These are phyloP conservation scores for Merluccius polli DNA, from an alignment of 2,797 vertebrate genomes.

Conservation along the genomic window DNA sequence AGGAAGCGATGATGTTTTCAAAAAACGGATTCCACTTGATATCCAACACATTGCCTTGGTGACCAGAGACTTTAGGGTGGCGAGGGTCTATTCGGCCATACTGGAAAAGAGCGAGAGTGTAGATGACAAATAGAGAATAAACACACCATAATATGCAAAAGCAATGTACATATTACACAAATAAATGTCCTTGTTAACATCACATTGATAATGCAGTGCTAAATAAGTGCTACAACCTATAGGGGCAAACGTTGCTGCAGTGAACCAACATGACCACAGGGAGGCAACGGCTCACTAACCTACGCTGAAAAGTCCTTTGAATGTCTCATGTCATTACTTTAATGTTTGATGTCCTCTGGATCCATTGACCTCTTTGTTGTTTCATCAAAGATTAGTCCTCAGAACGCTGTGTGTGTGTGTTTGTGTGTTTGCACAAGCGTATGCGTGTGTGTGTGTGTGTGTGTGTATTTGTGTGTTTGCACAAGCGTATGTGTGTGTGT, in stretches of 20 bases:
- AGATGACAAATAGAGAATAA: not conserved
- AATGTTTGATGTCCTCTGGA: conserved; percentile 67
- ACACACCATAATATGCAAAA: not conserved
- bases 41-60: conserved; percentile 95
- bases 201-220: not conserved
- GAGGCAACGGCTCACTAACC: conserved; percentile 57
- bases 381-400: conserved; percentile 56
- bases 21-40: conserved; percentile 99
- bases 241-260: conserved; percentile 47
- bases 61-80: conserved; percentile 92
- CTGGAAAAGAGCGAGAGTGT: conserved; percentile 60
- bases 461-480: not conserved
- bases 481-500: not conserved
- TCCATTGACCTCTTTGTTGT: conserved; percentile 68
- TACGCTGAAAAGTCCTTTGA: conserved; percentile 14
- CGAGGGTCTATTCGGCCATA: conserved; percentile 90
- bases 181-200: not conserved
- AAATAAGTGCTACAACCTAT: not conserved
- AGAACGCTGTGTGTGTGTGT: conserved; percentile 19
- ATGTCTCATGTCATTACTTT: conserved; percentile 61
- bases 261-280: conserved; percentile 59
- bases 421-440: no score
- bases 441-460: not conserved
- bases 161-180: not conserved
- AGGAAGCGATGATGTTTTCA: conserved; percentile 94